A percentile compares a stretch with the other conserved stretches of the same genome.
These are phyloP conservation scores for Meda fulgida DNA, from an alignment of 2,797 vertebrate genomes.

Conservation along the genomic window DNA sequence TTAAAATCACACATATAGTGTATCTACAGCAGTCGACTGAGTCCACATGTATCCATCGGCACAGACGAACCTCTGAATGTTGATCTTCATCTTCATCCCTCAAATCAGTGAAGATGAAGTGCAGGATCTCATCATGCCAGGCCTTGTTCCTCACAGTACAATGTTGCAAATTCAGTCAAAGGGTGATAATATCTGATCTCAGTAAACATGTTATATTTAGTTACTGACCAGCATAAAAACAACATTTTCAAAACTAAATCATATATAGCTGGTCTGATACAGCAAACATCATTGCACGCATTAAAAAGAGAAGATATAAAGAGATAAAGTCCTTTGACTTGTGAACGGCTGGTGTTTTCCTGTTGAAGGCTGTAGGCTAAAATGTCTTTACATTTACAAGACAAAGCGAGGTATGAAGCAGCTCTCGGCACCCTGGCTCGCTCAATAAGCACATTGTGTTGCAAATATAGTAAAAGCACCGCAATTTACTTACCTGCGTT, in stretches of 20 bases:
- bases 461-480: constrained; percentile 41
- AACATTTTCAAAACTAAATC: neutral
- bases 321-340: neutral
- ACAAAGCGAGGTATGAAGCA: constrained; percentile 29
- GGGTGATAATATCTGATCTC: neutral
- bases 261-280: neutral
- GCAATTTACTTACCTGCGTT: neutral
- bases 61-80: neutral
- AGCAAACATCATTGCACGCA: neutral
- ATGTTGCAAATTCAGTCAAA: neutral
- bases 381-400: constrained; percentile 24
- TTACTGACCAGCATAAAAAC: neutral
- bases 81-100: neutral
- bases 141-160: neutral
- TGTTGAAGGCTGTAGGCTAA: neutral
- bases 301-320: neutral
- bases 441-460: constrained; percentile 44
- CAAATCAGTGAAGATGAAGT: neutral
- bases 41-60: neutral
- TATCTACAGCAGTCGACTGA: neutral
- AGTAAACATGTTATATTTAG: neutral
- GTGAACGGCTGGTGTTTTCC: constrained; percentile 1
- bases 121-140: neutral
- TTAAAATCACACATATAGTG: neutral
- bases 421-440: neutral